Evolutionary conservation across 2,888 invertebrate species (phyloP).

Genomic region (Caenorhabditis becei): DNA sequence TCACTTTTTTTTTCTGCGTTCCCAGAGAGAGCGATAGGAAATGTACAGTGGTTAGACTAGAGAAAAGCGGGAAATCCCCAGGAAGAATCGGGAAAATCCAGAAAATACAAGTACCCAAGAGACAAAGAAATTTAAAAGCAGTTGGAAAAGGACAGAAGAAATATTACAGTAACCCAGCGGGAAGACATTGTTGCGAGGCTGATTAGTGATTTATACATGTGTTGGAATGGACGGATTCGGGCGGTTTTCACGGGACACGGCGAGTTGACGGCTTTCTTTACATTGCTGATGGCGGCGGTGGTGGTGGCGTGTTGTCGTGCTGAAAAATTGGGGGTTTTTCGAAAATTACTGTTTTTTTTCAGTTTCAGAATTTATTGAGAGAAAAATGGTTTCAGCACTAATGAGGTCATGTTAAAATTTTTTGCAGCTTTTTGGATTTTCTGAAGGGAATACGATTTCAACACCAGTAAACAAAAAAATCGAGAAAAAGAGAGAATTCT

Average conservation of each 20-base stretch:
- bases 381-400: no score
- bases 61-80: background rate
- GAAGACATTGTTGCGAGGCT: no score
- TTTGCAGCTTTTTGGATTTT: no score
- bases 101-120: slow-evolving; percentile 26
- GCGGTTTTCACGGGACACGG: slow-evolving; percentile 5
- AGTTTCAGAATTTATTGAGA: no score
- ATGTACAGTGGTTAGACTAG: slow-evolving; percentile 43
- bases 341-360: slow-evolving; percentile 1
- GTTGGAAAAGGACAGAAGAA: no score
- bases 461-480: no score
- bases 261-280: slow-evolving; percentile 13
- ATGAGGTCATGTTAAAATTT: no score
- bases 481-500: no score
- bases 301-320: slow-evolving; percentile 48
- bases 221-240: slow-evolving; percentile 4
- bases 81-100: background rate
- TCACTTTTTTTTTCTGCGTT: slow-evolving; percentile 8
- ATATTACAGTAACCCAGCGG: slow-evolving; percentile 6
- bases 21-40: slow-evolving; percentile 25
- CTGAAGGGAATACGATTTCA: no score
- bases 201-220: background rate
- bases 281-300: slow-evolving; percentile 57
- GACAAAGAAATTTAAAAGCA: no score
- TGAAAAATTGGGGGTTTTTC: slow-evolving; percentile 6